Conservation (phyloP, 2,888 invertebrate genomes). For the Limulus polyphemus region DNA sequence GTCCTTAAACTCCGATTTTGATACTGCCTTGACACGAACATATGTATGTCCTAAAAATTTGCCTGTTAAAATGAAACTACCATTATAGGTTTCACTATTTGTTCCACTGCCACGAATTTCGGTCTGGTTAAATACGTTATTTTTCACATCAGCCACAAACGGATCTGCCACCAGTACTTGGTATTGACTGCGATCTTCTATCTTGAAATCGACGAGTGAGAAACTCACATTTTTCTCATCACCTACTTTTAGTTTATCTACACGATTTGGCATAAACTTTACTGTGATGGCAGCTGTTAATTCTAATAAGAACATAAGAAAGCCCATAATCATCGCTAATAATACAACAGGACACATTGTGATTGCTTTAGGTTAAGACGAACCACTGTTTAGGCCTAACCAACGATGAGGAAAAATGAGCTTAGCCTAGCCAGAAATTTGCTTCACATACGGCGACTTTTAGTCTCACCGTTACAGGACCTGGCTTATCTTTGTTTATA, state of each 20-base stretch:
- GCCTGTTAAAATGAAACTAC: constrained; percentile 20
- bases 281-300: constrained; percentile 23
- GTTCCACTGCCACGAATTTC: not conserved
- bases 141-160: constrained; percentile 10
- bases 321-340: constrained; percentile 21
- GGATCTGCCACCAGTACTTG: constrained; percentile 10
- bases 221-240: not conserved
- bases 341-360: constrained; percentile 25
- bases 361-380: not conserved
- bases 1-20: constrained; percentile 8
- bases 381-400: too few species aligned
- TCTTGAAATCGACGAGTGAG: not conserved
- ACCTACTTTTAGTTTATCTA: constrained; percentile 5
- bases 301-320: constrained; percentile 21
- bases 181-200: constrained; percentile 6
- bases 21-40: constrained; percentile 10
- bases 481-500: too few species aligned
- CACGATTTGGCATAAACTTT: constrained; percentile 13
- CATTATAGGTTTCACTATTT: constrained; percentile 5
- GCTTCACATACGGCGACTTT: too few species aligned
- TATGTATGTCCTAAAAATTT: constrained; percentile 23
- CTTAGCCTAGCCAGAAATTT: too few species aligned
- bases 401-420: too few species aligned
- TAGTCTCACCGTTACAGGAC: too few species aligned
- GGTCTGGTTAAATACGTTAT: constrained; percentile 1